Evolutionary conservation across 2,113 vertebrate genomes (phyloP).

Genomic region (Benthochromis sp.): DNA sequence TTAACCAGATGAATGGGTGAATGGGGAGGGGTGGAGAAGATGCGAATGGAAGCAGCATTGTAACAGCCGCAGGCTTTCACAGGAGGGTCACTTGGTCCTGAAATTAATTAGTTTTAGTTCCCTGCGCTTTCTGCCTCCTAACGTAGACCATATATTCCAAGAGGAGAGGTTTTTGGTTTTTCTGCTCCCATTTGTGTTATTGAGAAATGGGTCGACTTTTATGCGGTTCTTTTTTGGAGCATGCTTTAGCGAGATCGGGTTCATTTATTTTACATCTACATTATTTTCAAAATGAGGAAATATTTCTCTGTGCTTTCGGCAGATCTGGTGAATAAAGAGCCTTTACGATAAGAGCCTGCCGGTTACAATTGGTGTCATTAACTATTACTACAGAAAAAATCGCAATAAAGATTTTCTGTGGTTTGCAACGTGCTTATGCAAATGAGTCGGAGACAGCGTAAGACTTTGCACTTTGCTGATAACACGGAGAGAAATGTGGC

Average conservation of each 20-base stretch:
- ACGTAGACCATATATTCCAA: not conserved
- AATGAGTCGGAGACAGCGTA: not conserved
- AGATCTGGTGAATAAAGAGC: not conserved
- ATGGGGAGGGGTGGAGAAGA: not conserved
- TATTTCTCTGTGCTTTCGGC: not conserved
- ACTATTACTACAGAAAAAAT: not conserved
- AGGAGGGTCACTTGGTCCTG: constrained; percentile 20
- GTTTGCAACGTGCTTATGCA: not conserved
- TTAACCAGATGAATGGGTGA: constrained; percentile 31
- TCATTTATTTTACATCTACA: not conserved
- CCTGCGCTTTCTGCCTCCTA: not conserved
- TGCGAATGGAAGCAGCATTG: not conserved
- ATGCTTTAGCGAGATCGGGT: not conserved
- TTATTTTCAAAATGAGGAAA: not conserved
- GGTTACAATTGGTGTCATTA: not conserved
- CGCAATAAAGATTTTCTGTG: not conserved
- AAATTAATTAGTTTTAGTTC: constrained; percentile 8
- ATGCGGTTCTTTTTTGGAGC: not conserved
- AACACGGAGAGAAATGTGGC: not conserved
- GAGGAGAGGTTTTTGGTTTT: not conserved
- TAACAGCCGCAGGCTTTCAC: not conserved
- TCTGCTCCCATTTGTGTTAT: not conserved
- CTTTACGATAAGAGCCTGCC: not conserved
- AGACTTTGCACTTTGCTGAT: not conserved
- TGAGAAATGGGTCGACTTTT: not conserved